Evolutionary conservation across 2,888 invertebrate genomes (phyloP).

Genomic region (Lasioglossum zephyrum): DNA sequence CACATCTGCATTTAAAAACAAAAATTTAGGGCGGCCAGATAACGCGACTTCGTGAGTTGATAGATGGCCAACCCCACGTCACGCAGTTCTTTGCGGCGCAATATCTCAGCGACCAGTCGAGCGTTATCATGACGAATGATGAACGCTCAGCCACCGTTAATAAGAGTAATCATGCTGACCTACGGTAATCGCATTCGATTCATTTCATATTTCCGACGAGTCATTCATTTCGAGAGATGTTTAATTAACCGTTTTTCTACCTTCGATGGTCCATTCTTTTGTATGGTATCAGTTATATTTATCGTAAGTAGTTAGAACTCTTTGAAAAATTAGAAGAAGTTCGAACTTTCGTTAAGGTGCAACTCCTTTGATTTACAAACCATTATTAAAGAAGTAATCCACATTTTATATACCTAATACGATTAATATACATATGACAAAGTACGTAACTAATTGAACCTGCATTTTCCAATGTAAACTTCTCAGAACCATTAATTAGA

Average conservation of each 20-base stretch:
- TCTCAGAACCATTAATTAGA: too few species aligned
- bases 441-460: too few species aligned
- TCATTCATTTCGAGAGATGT: constrained; percentile 1
- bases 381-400: not conserved
- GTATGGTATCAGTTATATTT: not conserved
- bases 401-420: not conserved
- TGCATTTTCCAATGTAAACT: too few species aligned
- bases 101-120: not conserved
- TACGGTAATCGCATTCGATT: not conserved
- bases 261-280: not conserved
- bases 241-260: not conserved
- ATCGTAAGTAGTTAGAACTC: not conserved
- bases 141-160: constrained; percentile 1
- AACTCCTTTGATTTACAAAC: not conserved
- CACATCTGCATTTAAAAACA: not conserved
- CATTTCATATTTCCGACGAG: not conserved
- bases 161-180: not conserved
- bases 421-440: not conserved
- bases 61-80: constrained; percentile 2
- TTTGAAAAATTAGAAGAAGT: not conserved
- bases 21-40: not conserved
- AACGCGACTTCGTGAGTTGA: not conserved
- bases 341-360: not conserved
- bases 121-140: constrained; percentile 27
- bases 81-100: constrained; percentile 2